These are phyloP conservation scores for Melanotaenia nigrans DNA, from an alignment of 2,797 vertebrate species.

Conservation along the genomic window DNA sequence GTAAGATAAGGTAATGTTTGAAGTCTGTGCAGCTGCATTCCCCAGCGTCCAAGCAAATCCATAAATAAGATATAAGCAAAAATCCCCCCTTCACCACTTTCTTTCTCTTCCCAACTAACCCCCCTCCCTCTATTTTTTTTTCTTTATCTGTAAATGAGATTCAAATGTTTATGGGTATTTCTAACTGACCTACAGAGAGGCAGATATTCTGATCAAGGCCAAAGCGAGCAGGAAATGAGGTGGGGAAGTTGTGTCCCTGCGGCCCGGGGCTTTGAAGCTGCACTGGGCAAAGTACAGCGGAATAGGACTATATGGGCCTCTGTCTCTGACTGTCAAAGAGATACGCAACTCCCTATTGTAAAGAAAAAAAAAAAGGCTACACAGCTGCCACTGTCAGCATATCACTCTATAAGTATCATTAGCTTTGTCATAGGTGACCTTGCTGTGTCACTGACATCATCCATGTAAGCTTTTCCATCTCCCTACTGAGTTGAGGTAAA, in stretches of 20 bases:
- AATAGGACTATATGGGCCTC: slow-evolving; percentile 57
- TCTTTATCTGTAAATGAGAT: slow-evolving; percentile 82
- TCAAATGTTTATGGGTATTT: slow-evolving; percentile 79
- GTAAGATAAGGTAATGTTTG: slow-evolving; percentile 98
- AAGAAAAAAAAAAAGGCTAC: slow-evolving; percentile 52
- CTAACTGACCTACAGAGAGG: slow-evolving; percentile 78
- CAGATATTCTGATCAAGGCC: slow-evolving; percentile 73
- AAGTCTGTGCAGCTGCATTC: slow-evolving; percentile 92
- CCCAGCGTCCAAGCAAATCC: slow-evolving; percentile 93
- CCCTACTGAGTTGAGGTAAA: slow-evolving; percentile 32
- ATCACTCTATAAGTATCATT: slow-evolving; percentile 2
- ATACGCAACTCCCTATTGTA: slow-evolving; percentile 78
- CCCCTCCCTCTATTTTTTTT: slow-evolving; percentile 48
- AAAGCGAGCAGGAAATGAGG: slow-evolving; percentile 63
- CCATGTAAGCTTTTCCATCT: slow-evolving; percentile 59
- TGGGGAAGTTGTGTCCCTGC: slow-evolving; percentile 33
- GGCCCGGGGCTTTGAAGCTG: slow-evolving; percentile 58
- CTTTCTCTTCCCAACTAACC: slow-evolving; percentile 67
- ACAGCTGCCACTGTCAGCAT: slow-evolving; percentile 66
- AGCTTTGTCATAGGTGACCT: slow-evolving; percentile 42
- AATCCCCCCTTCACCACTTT: slow-evolving; percentile 54
- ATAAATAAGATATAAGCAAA: slow-evolving; percentile 94
- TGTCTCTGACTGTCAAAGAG: slow-evolving; percentile 64
- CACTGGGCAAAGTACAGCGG: slow-evolving; percentile 73
- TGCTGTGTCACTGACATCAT: slow-evolving; percentile 83